phyloP scores from a whole-genome alignment of 2,797 vertebrate species.

The Tolypeutes matacus region DNA sequence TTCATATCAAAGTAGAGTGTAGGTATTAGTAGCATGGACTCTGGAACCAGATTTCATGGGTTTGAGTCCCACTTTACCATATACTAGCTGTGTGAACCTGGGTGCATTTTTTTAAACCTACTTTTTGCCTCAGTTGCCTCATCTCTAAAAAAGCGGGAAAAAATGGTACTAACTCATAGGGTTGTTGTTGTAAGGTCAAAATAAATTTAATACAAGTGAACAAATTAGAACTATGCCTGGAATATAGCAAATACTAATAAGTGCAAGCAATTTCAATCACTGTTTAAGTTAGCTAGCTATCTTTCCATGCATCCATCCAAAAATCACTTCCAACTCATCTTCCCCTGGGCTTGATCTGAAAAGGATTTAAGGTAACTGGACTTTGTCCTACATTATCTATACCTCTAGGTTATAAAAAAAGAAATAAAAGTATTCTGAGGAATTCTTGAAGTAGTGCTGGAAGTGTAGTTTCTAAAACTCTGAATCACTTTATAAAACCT shows the following conservation, averaged over 20 bases:
- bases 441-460: not conserved
- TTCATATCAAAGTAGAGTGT: not conserved
- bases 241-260: not conserved
- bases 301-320: not conserved
- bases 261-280: not conserved
- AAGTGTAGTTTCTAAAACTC: not conserved
- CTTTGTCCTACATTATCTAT: not conserved
- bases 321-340: not conserved
- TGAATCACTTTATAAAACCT: not conserved
- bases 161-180: not conserved
- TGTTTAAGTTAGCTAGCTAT: not conserved
- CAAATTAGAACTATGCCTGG: not conserved
- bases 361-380: not conserved
- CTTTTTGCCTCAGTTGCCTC: not conserved
- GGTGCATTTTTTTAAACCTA: not conserved
- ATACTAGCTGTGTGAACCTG: not conserved
- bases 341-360: not conserved
- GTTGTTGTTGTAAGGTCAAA: not conserved
- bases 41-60: not conserved
- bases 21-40: not conserved
- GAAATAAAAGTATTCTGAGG: not conserved
- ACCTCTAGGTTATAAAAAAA: not conserved
- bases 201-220: slow-evolving; percentile 11
- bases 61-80: not conserved
- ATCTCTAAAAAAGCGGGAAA: not conserved